phyloP scores from a whole-genome alignment of 1,140 invertebrate genomes.

The Heterodera carotae region DNA sequence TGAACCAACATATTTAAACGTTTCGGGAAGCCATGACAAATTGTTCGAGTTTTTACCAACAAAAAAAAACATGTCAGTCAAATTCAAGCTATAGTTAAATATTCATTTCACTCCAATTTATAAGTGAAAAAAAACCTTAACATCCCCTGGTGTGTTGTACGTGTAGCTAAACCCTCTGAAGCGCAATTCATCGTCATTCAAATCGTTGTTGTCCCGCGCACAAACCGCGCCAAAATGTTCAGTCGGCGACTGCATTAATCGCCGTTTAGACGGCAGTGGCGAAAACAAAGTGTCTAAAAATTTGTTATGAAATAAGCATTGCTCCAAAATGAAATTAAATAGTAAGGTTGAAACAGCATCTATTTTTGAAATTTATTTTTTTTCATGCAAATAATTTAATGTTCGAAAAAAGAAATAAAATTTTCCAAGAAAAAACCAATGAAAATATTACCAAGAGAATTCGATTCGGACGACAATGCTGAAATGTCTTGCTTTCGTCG shows the following conservation, averaged over 20 bases:
- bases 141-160: neutral
- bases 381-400: neutral
- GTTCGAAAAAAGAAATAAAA: neutral
- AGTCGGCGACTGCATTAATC: neutral
- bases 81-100: too few relatives aligned
- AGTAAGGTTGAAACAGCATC: too few relatives aligned
- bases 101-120: neutral
- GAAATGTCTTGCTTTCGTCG: neutral
- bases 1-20: too few relatives aligned
- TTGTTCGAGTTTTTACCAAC: too few relatives aligned
- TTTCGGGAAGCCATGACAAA: too few relatives aligned
- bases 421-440: neutral
- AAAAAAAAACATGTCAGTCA: too few relatives aligned
- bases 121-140: neutral
- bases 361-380: neutral
- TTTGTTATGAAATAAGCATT: neutral
- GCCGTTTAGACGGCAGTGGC: neutral
- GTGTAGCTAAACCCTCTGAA: conserved; percentile 8
- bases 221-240: neutral
- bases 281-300: neutral
- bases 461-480: neutral
- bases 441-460: neutral
- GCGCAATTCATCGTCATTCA: conserved; percentile 2
- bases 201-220: neutral
- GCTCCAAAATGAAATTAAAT: neutral